Base-by-base conservation (phyloP, 64 coral and sea anemone species). In the Porites lutea region DNA sequence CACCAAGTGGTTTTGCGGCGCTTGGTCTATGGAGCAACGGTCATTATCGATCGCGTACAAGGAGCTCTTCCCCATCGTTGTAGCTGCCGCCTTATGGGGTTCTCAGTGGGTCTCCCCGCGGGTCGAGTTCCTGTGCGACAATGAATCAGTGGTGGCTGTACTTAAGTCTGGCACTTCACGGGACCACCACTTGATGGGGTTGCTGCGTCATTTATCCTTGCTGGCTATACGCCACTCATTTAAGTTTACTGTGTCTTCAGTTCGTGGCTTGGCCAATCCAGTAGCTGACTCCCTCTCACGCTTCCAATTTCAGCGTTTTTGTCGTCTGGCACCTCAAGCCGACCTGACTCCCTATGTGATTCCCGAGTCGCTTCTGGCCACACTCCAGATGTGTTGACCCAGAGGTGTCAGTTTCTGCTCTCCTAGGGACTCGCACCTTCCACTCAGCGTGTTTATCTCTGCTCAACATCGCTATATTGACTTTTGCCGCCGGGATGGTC, bases 41-140 rank as follows among this genome's bases (percentile, higher is more conserved):
- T 52, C 48, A 47, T 73, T 72, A 6, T 73, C 69, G 7, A 87
- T 87, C 23, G 84, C 69, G 0, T 87, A 87, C 51, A 87, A 82
- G 79, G 79, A 82, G 6, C 21, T 82, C 8, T 83, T 83, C 27
- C 79, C 79, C 21, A 65, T 83, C 59, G 79, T 59, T 16, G 59
- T 65, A 45, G 82, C 82, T 5, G 82, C 65, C 45, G 19, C 46
- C 1, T 3, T 86, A 6, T 71, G 82, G 82, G 65, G 82, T 66
- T 49, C 22, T 37, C 64, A 50, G 18, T 86, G 62, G 82, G 67
- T 63, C 19, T 14, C 13, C 13, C 63, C 51, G 65, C 64, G 48
- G 13, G 15, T 86, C 3, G 16, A 68, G 62, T 86, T 86, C 22
- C 51, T 51, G 82, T 44, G 64, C 10, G 82, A 86, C 44, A 86